phyloP scores from a whole-genome alignment of 2,797 vertebrate species.

The Chaunax sp. region DNA sequence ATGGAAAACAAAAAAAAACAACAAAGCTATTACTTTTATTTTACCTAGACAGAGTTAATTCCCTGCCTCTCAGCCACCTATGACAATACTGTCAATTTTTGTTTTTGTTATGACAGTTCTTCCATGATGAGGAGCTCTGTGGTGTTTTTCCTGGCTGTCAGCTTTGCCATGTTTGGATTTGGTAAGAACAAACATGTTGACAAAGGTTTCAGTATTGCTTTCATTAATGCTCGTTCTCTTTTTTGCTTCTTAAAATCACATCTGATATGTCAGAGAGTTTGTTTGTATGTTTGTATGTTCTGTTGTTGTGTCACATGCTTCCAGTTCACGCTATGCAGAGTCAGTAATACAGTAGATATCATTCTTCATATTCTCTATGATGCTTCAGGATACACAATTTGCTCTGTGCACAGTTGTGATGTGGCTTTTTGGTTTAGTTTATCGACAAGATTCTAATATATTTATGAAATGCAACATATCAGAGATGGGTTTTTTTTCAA shows the following conservation, averaged over 20 bases:
- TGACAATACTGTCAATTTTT: conserved; percentile 25
- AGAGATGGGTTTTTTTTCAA: not conserved
- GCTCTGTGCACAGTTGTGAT: not conserved
- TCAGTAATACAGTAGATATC: conserved; percentile 34
- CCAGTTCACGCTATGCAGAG: conserved; percentile 18
- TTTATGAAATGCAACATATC: conserved; percentile 2
- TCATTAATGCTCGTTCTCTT: conserved; percentile 22
- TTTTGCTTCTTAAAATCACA: conserved; percentile 25
- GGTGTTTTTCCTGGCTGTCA: conserved; percentile 53
- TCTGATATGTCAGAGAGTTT: conserved; percentile 36
- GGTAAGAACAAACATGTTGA: conserved; percentile 46
- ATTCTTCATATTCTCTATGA: conserved; percentile 21
- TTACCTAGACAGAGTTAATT: conserved; percentile 15
- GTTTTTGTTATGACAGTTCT: conserved; percentile 26
- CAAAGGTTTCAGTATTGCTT: conserved; percentile 24
- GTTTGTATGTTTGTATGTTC: conserved; percentile 29
- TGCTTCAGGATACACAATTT: not conserved
- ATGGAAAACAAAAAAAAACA: no score
- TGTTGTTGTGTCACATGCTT: conserved; percentile 26
- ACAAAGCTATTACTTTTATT: not conserved
- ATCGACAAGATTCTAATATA: not conserved
- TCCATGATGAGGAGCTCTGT: conserved; percentile 45
- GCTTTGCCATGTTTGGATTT: conserved; percentile 58
- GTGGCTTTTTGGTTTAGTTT: conserved; percentile 11
- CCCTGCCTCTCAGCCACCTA: not conserved